Conservation (phyloP, 2,113 vertebrate genomes). For the Tetrax tetrax region DNA sequence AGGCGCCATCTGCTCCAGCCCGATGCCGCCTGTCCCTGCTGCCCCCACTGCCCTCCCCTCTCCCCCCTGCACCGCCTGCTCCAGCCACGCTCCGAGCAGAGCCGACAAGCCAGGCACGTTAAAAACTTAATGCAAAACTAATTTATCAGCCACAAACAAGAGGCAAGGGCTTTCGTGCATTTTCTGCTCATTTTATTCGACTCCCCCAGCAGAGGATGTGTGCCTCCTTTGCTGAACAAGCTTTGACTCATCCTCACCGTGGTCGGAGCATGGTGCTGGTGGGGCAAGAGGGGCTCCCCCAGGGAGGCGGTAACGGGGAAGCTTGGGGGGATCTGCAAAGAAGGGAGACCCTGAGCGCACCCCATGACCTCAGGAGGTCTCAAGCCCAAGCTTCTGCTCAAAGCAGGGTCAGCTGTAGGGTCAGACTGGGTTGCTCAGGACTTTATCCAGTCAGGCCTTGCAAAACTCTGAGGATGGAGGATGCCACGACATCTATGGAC, state of each 20-base stretch:
- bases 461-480: not conserved
- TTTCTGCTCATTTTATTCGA: not conserved
- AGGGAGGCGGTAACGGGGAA: not conserved
- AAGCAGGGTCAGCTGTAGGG: not conserved
- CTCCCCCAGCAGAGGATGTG: not conserved
- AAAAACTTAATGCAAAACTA: constrained; percentile 15
- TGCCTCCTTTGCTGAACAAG: not conserved
- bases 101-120: not conserved
- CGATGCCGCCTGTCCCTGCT: not conserved
- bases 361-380: not conserved
- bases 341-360: not conserved
- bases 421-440: not conserved
- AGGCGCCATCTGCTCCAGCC: not conserved
- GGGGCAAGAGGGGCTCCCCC: not conserved
- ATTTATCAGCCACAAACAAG: constrained; percentile 1
- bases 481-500: not conserved
- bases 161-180: not conserved
- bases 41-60: not conserved
- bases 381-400: not conserved
- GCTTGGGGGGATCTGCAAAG: not conserved
- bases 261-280: not conserved
- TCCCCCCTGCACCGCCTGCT: not conserved
- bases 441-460: not conserved
- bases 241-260: not conserved
- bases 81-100: not conserved